Evolutionary conservation across 1,140 invertebrate species (phyloP).

Genomic region (Zaprionus africanus): DNA sequence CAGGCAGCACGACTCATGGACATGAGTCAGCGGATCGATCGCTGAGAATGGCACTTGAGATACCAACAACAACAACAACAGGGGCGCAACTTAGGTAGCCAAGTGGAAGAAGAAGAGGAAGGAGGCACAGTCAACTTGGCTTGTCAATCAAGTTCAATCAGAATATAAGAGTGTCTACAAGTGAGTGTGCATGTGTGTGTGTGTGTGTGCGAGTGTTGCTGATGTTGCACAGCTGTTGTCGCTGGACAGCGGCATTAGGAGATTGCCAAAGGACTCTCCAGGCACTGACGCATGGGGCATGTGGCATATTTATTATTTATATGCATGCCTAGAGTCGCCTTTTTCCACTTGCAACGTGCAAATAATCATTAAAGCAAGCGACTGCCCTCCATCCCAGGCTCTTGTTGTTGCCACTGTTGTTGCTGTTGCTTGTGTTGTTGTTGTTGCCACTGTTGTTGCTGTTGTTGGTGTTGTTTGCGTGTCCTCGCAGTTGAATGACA

Average conservation of each 20-base stretch:
- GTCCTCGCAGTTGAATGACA: slow-evolving; percentile 59
- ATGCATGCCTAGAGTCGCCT: slow-evolving; percentile 50
- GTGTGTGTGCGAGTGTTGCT: neutral
- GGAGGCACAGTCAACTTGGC: slow-evolving; percentile 32
- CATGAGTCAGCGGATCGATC: slow-evolving; percentile 18
- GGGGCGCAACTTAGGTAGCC: slow-evolving; percentile 3
- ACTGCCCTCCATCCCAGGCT: slow-evolving; percentile 17
- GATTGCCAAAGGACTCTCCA: neutral
- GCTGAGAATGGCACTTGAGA: slow-evolving; percentile 27
- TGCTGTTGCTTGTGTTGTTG: neutral
- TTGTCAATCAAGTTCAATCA: slow-evolving; percentile 63
- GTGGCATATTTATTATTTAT: slow-evolving; percentile 70
- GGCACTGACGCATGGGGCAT: slow-evolving; percentile 5
- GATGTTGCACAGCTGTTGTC: slow-evolving; percentile 32
- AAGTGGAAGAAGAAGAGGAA: neutral
- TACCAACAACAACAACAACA: neutral
- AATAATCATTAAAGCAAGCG: slow-evolving; percentile 78
- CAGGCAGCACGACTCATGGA: slow-evolving; percentile 13
- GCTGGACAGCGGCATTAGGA: slow-evolving; percentile 5
- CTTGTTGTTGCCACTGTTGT: neutral
- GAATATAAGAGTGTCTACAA: neutral
- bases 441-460: neutral
- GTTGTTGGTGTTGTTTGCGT: slow-evolving; percentile 38
- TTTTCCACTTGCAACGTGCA: slow-evolving; percentile 70
- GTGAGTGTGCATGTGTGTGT: neutral